Conservation (phyloP, 2,888 invertebrate genomes). For the Eupithecia subfuscata region DNA sequence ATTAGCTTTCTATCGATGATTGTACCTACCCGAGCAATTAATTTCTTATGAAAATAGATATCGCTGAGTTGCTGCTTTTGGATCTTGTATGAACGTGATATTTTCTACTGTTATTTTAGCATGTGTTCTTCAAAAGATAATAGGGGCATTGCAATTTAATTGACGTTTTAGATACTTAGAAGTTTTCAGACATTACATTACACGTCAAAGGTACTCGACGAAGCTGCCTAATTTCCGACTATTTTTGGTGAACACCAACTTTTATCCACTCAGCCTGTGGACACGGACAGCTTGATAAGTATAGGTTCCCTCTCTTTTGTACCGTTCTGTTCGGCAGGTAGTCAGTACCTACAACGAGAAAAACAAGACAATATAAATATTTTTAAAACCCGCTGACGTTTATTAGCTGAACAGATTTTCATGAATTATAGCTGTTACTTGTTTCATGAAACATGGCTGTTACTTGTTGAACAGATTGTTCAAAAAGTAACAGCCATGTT, state of each 20-base stretch:
- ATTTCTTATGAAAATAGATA: conserved; percentile 40
- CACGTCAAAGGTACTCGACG: not conserved
- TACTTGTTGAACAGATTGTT: too few relatives aligned
- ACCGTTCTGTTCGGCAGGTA: not conserved
- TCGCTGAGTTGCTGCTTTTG: conserved; percentile 1
- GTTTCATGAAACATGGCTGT: too few relatives aligned
- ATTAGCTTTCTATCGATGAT: conserved; percentile 44
- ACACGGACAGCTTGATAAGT: too few relatives aligned
- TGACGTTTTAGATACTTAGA: not conserved
- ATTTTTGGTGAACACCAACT: too few relatives aligned
- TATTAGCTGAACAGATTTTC: too few relatives aligned
- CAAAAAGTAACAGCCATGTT: too few relatives aligned
- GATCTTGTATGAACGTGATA: conserved; percentile 3
- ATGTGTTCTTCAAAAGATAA: not conserved
- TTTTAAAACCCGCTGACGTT: too few relatives aligned
- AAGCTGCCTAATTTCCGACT: not conserved
- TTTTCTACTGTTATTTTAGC: not conserved
- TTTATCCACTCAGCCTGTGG: too few relatives aligned
- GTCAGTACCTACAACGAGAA: too few relatives aligned
- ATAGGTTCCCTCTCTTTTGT: not conserved
- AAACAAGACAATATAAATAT: too few relatives aligned
- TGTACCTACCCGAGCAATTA: conserved; percentile 39
- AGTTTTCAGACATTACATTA: not conserved
- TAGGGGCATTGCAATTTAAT: not conserved
- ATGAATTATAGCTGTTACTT: too few relatives aligned